Evolutionary conservation across 2,113 vertebrate genomes (phyloP).

Genomic region (Orthonyx spaldingii): DNA sequence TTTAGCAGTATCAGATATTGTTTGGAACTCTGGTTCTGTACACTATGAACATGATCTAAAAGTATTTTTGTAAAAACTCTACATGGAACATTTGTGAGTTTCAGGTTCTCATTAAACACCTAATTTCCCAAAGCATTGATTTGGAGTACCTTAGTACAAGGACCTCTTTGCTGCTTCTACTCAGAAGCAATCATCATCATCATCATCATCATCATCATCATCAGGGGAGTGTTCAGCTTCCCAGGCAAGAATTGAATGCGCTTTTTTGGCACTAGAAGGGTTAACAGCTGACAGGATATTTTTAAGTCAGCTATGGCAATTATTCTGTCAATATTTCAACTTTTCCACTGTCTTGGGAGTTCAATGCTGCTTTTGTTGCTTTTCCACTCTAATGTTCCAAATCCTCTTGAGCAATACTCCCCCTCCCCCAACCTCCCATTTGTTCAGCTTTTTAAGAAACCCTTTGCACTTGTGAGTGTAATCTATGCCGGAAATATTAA

Average conservation of each 20-base stretch:
- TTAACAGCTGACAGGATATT: neutral
- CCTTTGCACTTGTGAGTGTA: neutral
- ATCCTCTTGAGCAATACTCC: neutral
- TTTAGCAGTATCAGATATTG: constrained; percentile 52
- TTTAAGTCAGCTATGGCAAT: neutral
- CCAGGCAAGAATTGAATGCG: neutral
- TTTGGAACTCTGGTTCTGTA: neutral
- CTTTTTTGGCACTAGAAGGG: neutral
- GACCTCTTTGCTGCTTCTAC: neutral
- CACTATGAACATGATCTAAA: constrained; percentile 12
- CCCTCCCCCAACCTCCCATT: neutral
- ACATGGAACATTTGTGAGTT: neutral
- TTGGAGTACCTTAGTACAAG: neutral
- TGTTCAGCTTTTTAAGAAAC: constrained; percentile 58
- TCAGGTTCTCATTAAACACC: neutral
- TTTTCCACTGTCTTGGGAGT: neutral
- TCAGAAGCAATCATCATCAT: neutral
- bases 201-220: neutral
- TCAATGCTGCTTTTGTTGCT: neutral
- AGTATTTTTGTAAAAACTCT: constrained; percentile 60
- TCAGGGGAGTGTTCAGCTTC: neutral
- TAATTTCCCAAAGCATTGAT: neutral
- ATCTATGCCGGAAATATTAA: neutral
- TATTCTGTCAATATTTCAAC: neutral
- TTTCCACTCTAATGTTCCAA: constrained; percentile 24